Evolutionary conservation across 2,113 vertebrate species (phyloP).

Genomic region (Pampusana beccarii): DNA sequence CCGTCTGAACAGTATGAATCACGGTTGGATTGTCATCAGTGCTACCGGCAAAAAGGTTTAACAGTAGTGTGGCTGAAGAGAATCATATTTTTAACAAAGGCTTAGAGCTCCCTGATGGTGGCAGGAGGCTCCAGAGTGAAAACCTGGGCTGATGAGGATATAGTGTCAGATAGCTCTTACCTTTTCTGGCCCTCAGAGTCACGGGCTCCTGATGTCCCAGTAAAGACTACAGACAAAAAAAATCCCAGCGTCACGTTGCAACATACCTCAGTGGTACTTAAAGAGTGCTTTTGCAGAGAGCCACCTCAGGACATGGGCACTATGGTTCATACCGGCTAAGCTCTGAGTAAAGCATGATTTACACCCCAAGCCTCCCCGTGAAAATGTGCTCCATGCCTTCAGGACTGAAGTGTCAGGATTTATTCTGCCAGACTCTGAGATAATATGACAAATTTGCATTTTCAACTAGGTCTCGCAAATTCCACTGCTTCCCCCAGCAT

Average conservation of each 20-base stretch:
- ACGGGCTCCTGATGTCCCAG: background rate
- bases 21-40: conserved; percentile 18
- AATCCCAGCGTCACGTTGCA: background rate
- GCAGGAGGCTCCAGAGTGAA: background rate
- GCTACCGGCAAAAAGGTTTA: conserved; percentile 2
- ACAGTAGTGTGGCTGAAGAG: background rate
- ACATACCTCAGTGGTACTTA: background rate
- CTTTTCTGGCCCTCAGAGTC: background rate
- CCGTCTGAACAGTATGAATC: conserved; percentile 6
- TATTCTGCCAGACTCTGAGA: background rate
- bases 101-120: background rate
- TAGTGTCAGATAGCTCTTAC: background rate
- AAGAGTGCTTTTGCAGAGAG: background rate
- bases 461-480: background rate
- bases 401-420: conserved; percentile 21
- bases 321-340: background rate
- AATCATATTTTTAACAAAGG: background rate
- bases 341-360: background rate
- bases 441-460: background rate
- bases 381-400: background rate
- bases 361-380: background rate
- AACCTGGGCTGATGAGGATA: background rate
- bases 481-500: background rate
- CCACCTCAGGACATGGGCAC: background rate
- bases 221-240: background rate